These are phyloP conservation scores for Agriopis marginaria DNA, from an alignment of 2,888 invertebrate species.

Conservation along the genomic window DNA sequence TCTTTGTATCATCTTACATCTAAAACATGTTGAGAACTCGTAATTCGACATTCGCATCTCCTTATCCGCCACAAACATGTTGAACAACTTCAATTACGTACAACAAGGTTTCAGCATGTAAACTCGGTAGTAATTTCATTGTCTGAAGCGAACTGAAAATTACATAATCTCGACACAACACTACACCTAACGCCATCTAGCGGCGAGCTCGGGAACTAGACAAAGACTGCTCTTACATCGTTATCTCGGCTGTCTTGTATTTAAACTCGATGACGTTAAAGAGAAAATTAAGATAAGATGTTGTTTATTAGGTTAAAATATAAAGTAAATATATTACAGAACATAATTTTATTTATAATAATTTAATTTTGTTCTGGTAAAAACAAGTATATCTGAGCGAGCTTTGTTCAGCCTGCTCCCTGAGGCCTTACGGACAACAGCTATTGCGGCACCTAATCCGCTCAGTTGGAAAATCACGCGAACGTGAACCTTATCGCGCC, in stretches of 20 bases:
- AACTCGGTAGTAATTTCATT: constrained; percentile 19
- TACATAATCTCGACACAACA: constrained; percentile 17
- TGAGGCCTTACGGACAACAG: no score
- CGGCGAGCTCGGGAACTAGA: constrained; percentile 4
- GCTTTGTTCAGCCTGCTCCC: no score
- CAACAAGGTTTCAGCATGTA: constrained; percentile 22
- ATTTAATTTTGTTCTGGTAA: no score
- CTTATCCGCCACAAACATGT: constrained; percentile 7
- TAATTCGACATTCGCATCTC: constrained; percentile 4
- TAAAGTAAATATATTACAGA: not conserved
- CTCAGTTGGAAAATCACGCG: no score
- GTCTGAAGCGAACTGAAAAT: constrained; percentile 11
- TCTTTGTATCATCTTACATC: not conserved
- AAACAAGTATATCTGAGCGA: no score
- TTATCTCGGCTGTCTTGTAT: not conserved
- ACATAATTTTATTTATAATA: no score
- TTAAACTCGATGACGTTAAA: not conserved
- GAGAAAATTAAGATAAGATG: not conserved
- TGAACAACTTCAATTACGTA: constrained; percentile 19
- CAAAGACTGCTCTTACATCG: constrained; percentile 11
- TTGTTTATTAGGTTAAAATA: not conserved
- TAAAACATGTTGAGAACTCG: not conserved
- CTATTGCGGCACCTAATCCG: no score
- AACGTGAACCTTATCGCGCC: no score
- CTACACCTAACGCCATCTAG: constrained; percentile 26